phyloP scores from a whole-genome alignment of 2,113 vertebrate genomes.

The Aramus guarauna region DNA sequence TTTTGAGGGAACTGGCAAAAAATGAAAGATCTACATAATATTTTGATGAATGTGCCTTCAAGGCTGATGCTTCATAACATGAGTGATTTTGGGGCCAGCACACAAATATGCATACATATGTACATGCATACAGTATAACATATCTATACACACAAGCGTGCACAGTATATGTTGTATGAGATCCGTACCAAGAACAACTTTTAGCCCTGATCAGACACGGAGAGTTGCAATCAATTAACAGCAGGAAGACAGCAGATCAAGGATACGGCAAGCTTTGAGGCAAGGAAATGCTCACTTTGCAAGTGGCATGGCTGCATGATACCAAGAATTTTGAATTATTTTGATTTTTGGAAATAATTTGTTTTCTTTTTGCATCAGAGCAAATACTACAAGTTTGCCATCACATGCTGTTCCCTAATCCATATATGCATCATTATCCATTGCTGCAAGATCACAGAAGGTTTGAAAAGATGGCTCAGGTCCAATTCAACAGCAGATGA shows the following conservation, averaged over 20 bases:
- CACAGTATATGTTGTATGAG: neutral
- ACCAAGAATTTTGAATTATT: neutral
- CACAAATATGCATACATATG: neutral
- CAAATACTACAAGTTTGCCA: neutral
- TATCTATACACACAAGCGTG: neutral
- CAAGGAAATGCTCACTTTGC: neutral
- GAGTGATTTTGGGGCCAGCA: neutral
- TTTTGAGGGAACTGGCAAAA: slow-evolving; percentile 20
- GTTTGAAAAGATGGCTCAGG: neutral
- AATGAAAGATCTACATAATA: neutral
- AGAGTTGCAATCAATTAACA: neutral
- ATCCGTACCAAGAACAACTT: neutral
- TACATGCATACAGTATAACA: neutral
- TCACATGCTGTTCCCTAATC: neutral
- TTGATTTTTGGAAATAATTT: neutral
- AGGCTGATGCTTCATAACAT: neutral
- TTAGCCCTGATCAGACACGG: neutral
- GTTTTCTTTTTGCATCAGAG: neutral
- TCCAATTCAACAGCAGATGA: neutral
- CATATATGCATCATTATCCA: neutral
- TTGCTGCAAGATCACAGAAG: neutral
- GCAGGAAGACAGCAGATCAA: slow-evolving; percentile 22
- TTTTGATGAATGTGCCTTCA: neutral
- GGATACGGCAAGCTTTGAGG: slow-evolving; percentile 7
- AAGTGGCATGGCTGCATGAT: neutral